These are phyloP conservation scores for Herpetotheres cachinnans DNA, from an alignment of 2,113 vertebrate genomes.

Conservation along the genomic window DNA sequence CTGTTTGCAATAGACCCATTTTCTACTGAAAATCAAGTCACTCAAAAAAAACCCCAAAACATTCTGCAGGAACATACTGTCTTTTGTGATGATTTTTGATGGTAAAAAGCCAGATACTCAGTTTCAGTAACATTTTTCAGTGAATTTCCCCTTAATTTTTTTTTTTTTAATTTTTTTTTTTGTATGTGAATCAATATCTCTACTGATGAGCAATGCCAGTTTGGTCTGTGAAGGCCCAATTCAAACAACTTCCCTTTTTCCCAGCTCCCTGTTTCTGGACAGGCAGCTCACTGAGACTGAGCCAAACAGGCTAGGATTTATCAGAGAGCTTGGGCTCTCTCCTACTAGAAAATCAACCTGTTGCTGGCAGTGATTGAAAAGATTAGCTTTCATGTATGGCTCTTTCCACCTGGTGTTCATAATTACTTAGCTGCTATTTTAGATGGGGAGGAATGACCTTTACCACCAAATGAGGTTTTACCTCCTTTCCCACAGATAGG, in stretches of 20 bases:
- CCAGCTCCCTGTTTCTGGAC: neutral
- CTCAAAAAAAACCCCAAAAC: neutral
- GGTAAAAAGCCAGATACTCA: neutral
- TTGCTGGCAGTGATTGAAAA: neutral
- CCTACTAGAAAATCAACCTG: neutral
- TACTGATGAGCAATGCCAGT: neutral
- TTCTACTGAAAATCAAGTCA: neutral
- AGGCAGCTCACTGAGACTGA: neutral
- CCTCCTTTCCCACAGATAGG: neutral
- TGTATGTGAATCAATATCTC: neutral
- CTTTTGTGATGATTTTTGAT: neutral
- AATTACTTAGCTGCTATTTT: slow-evolving; percentile 6
- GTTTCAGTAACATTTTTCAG: neutral
- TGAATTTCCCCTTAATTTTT: neutral
- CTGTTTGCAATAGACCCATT: neutral
- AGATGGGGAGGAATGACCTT: neutral
- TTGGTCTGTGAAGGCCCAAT: neutral
- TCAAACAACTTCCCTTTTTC: neutral
- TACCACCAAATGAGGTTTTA: neutral
- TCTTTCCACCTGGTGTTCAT: slow-evolving; percentile 1
- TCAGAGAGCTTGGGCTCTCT: neutral
- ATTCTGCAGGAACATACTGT: neutral
- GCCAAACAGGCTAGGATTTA: neutral
- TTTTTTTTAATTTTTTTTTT: neutral
- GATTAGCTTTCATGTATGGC: neutral